A percentile compares a stretch with the other conserved stretches of the same genome.
phyloP scores from a whole-genome alignment of 2,888 invertebrate species.

The Anagyrus pseudococci region DNA sequence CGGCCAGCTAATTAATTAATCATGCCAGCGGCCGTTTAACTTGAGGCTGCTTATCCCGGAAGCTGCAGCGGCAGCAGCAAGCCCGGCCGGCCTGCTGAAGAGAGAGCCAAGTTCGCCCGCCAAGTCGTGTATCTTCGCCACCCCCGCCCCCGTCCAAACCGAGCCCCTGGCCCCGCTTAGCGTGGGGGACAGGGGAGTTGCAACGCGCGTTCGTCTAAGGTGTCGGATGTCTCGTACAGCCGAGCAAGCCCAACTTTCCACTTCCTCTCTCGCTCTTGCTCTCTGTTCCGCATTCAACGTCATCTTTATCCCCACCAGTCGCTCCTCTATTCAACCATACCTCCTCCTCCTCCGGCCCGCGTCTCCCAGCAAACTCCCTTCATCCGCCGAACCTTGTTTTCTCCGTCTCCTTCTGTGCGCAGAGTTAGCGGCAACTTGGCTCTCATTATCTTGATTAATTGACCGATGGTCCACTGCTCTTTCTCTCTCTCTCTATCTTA shows the following conservation, averaged over 20 bases:
- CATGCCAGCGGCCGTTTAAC: conserved; percentile 56
- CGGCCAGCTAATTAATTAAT: conserved; percentile 59
- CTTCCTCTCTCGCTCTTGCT: too few species aligned
- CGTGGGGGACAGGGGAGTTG: background rate
- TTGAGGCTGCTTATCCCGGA: conserved; percentile 44
- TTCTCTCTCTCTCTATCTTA: background rate
- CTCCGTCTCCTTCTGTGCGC: too few species aligned
- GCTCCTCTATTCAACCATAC: too few species aligned
- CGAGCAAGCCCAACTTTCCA: conserved; percentile 50
- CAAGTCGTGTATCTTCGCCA: conserved; percentile 59
- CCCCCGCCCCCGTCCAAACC: background rate
- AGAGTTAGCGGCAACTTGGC: too few species aligned
- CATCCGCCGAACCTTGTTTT: too few species aligned
- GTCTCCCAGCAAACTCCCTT: too few species aligned
- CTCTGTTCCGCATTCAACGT: too few species aligned
- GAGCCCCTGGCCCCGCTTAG: background rate
- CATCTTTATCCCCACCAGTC: too few species aligned
- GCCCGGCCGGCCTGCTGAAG: background rate
- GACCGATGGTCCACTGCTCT: conserved; percentile 53
- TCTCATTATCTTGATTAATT: conserved; percentile 62
- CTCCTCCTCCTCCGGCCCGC: too few species aligned
- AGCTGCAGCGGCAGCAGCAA: background rate
- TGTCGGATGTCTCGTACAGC: conserved; percentile 60
- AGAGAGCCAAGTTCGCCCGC: conserved; percentile 44
- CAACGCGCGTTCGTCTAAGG: conserved; percentile 49